phyloP scores from a whole-genome alignment of 2,888 invertebrate genomes.

The Seira ritae region DNA sequence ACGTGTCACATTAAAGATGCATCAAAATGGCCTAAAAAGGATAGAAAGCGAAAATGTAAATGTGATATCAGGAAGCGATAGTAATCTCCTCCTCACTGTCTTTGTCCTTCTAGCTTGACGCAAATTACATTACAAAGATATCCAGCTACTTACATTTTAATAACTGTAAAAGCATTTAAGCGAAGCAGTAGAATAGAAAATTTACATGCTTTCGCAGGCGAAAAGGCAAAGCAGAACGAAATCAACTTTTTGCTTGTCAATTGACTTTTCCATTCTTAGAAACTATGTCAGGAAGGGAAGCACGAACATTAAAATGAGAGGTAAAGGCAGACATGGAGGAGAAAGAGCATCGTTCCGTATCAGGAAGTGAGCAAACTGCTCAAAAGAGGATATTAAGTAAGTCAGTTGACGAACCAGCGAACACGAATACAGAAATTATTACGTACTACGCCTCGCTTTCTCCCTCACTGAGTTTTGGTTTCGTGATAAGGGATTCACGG shows the following conservation, averaged over 20 bases:
- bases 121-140: no score
- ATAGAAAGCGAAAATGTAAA: not conserved
- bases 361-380: slow-evolving; percentile 11
- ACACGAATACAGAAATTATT: slow-evolving; percentile 25
- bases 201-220: not conserved
- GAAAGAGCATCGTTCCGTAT: not conserved
- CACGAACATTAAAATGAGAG: not conserved
- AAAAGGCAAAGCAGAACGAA: not conserved
- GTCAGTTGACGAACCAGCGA: not conserved
- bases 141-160: no score
- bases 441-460: not conserved
- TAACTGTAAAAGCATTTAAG: not conserved
- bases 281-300: slow-evolving; percentile 34
- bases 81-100: not conserved
- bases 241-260: slow-evolving; percentile 23
- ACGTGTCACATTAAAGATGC: slow-evolving; percentile 27
- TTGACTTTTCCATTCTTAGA: slow-evolving; percentile 38
- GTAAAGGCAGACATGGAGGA: no score
- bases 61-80: not conserved
- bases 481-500: not conserved
- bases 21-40: slow-evolving; percentile 31
- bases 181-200: not conserved
- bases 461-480: not conserved
- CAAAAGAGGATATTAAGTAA: slow-evolving; percentile 16
- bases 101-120: not conserved